Base-by-base conservation (phyloP, 2,113 vertebrate genomes). In the Butorides virescens region DNA sequence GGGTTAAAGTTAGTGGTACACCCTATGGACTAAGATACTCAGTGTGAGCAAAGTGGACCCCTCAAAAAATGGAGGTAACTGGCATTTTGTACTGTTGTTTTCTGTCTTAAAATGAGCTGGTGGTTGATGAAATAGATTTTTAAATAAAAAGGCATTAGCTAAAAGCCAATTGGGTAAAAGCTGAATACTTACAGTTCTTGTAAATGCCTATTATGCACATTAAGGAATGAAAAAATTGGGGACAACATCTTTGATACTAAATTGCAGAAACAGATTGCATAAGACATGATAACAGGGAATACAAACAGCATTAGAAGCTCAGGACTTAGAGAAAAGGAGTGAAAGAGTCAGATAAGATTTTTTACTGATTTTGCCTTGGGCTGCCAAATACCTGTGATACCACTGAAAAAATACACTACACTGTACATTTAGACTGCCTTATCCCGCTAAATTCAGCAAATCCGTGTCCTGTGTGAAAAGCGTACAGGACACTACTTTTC, bases 131-230 rank as follows among this genome's bases (percentile, higher is more conserved):
- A 90, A 90, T 71, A 82, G 73, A 65, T 79, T 90, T 94, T 88
- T 56, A 74, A 80, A 90, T 90, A 86, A 86, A 92, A 87, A 90
- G 15, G 10, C 90, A 74, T 71, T 92, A 81, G 59, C 78, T 92
- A 74, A 94, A 92, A 83, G 23, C 34, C 82, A 72, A 65, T 78
- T 75, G 15, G n/a, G 22, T 88, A 78, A 87, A 91, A 92, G 58
- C 46, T 52, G 63, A 9, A 59, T 86, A 34, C 66, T 88, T 83
- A 30, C 10, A 63, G 62, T 88, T 88, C 84, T 88, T 88, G 55
- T 74, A 66, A 86, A 80, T 73, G 63, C 52, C 55, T 93, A 3
- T 53, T 90, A 39, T 12, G 50, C 12, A 58, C 59, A 47, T 66
- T 80, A 83, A 76, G 37, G 46, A 88, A 74, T 23, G 15, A 77